Conservation (phyloP, 2,797 vertebrate species). For the Phylloscopus collybita region DNA sequence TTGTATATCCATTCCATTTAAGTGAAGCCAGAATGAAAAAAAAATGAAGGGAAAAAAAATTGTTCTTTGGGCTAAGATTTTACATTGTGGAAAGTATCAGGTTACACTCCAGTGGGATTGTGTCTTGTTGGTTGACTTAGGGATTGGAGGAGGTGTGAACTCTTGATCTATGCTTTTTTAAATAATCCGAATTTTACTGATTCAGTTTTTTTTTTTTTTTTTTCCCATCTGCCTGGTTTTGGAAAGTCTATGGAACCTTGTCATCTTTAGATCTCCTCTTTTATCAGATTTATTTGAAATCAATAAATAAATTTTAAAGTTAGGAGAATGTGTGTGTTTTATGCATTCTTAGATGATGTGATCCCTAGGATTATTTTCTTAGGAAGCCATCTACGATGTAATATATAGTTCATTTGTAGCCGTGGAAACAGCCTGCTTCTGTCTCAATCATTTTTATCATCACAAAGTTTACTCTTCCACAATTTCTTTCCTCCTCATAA, state of each 20-base stretch:
- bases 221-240: not conserved
- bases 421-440: slow-evolving; percentile 33
- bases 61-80: not conserved
- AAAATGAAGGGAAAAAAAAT: not conserved
- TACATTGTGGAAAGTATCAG: not conserved
- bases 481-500: not conserved
- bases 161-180: not conserved
- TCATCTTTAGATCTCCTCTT: not conserved
- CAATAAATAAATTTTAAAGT: not conserved
- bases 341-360: not conserved
- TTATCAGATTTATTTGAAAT: not conserved
- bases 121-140: not conserved
- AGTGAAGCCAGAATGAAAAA: not conserved
- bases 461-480: not conserved
- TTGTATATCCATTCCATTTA: not conserved
- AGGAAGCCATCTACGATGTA: slow-evolving; percentile 35
- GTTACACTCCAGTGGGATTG: not conserved
- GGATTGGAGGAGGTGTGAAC: not conserved
- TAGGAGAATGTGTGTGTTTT: not conserved
- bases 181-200: not conserved
- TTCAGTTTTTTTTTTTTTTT: not conserved
- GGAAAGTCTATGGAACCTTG: not conserved
- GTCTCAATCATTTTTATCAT: slow-evolving; percentile 21
- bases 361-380: slow-evolving; percentile 42
- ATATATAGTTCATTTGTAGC: slow-evolving; percentile 40